phyloP scores from a whole-genome alignment of 2,113 vertebrate genomes.

The Phrynocephalus versicolor region DNA sequence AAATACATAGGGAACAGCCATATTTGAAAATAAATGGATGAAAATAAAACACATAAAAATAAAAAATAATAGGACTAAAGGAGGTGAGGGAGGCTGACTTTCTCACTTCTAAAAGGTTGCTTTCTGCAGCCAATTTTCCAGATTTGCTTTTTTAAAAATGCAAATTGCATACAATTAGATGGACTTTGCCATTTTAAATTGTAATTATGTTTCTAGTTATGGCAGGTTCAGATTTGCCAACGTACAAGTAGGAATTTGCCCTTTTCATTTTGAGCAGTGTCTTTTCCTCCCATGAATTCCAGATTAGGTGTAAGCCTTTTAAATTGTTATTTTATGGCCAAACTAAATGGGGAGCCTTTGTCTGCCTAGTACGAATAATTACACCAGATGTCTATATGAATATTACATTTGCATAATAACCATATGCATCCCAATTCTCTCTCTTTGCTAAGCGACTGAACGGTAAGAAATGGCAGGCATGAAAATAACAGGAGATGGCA shows the following conservation, averaged over 20 bases:
- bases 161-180: neutral
- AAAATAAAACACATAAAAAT: neutral
- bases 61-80: neutral
- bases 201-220: fast-evolving
- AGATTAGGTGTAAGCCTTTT: neutral
- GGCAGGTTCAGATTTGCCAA: neutral
- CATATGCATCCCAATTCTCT: neutral
- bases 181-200: constrained; percentile 29
- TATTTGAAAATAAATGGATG: neutral
- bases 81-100: constrained; percentile 23
- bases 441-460: neutral
- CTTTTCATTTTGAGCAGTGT: neutral
- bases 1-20: neutral
- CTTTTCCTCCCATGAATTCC: neutral
- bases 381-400: neutral
- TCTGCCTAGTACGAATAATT: constrained; percentile 5
- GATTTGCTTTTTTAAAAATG: fast-evolving
- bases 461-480: constrained; percentile 12
- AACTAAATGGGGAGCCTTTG: constrained; percentile 7
- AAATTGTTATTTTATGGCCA: neutral
- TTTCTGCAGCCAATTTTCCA: neutral
- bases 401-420: neutral
- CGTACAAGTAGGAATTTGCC: neutral
- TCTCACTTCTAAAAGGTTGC: neutral
- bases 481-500: constrained; percentile 35